Conservation (phyloP, 2,797 vertebrate genomes). For the Urocyon cinereoargenteus region DNA sequence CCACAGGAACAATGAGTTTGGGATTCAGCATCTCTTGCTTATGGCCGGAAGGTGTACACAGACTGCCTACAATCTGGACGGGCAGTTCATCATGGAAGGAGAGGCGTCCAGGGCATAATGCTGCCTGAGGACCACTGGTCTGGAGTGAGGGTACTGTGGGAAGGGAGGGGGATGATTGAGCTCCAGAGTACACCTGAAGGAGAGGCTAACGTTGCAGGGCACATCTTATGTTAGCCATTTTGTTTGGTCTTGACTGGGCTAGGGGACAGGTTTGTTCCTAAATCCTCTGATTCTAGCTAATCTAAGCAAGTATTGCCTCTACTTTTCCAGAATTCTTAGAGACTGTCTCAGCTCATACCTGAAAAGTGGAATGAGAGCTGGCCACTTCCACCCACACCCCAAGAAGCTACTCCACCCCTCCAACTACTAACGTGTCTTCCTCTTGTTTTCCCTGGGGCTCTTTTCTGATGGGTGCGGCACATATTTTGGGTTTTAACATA, state of each 20-base stretch:
- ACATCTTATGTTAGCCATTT: neutral
- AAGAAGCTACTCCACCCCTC: neutral
- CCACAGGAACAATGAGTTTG: neutral
- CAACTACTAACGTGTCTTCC: neutral
- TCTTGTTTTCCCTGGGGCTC: constrained; percentile 18
- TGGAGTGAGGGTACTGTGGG: accelerated
- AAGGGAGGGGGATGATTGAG: too few relatives aligned
- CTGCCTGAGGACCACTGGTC: neutral
- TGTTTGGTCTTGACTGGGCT: neutral
- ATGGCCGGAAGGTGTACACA: neutral
- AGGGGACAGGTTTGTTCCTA: neutral
- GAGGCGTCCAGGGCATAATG: neutral
- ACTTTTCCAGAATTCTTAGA: neutral
- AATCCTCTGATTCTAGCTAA: neutral
- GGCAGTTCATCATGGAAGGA: neutral
- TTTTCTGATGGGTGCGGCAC: neutral
- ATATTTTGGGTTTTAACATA: constrained; percentile 6
- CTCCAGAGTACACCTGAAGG: too few relatives aligned
- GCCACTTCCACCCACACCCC: neutral
- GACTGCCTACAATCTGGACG: neutral
- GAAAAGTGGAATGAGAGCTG: neutral
- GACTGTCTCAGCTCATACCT: neutral
- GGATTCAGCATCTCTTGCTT: neutral
- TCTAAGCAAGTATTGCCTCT: neutral
- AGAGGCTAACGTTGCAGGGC: neutral